Base-by-base conservation (phyloP, 2,113 vertebrate species). In the Pelecanoides urinatrix region DNA sequence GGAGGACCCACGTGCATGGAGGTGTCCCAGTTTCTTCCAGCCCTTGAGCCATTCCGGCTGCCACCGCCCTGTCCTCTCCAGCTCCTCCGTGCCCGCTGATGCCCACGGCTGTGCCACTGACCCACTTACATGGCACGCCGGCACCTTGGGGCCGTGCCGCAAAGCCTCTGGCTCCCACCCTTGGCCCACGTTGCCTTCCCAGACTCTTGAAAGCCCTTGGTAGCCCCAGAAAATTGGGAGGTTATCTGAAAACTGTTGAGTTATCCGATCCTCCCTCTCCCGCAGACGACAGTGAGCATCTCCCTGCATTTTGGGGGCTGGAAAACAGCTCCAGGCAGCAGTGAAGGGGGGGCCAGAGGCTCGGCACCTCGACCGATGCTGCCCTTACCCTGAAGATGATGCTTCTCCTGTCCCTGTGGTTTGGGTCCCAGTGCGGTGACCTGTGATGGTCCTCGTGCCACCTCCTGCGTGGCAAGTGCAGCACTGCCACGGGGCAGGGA, bases 21-120 rank as follows among this genome's bases (percentile, higher is more conserved):
- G 18, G 12, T 92, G 94, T 85, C 94, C 91, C 91, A 91, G 89
- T 92, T 94, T 97, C 74, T 97, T 72, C 12, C 84, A 94, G 94
- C 92, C 91, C 84, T 96, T 85, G 62, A 94, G 94, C 91, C 86
- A 61, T 85, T 89, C 66, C 4, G 7, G 42, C 84, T 96, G 92
- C 87, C 76, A 84, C 55, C 2, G 2, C 50, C 62, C 66, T 87
- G 84, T 95, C 94, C 93, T 90, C 91, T 72, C 23, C 92, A 91
- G 84, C 74, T 96, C 84, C 89, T 87, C 53, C 2, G 66, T 63
- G 87, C 91, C 52, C 11, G 0, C n/a, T 0, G 29, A 49, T 87
- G 93, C 95, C 93, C 96, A 87, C 3, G n/a, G 94, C 93, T 96
- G 85, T 75, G 84, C 93, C 87, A 91, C 92, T 97, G 96, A 97